Conservation (phyloP, 2,113 vertebrate species). For the Nycticebus coucang region DNA sequence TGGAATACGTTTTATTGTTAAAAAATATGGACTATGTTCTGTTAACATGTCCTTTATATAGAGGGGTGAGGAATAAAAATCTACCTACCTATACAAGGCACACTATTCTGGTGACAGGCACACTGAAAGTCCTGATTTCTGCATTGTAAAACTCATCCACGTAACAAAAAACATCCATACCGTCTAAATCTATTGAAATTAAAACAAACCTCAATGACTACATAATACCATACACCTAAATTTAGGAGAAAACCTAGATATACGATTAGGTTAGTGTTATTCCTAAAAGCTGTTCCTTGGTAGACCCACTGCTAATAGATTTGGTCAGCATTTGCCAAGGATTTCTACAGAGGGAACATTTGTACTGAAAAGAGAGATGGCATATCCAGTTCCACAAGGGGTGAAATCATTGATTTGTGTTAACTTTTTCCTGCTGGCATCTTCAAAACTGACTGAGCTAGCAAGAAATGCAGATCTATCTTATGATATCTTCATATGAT, state of each 20-base stretch:
- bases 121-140: too few relatives aligned
- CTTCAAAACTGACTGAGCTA: slow-evolving; percentile 50
- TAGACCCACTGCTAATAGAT: neutral
- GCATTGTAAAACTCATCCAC: too few relatives aligned
- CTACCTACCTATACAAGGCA: too few relatives aligned
- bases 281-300: neutral
- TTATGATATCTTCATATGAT: slow-evolving; percentile 22
- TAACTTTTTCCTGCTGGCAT: slow-evolving; percentile 50
- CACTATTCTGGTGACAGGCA: too few relatives aligned
- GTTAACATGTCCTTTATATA: neutral
- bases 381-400: neutral
- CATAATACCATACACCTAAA: neutral
- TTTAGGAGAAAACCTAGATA: neutral
- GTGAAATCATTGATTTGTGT: slow-evolving; percentile 55
- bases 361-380: slow-evolving; percentile 41
- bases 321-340: neutral
- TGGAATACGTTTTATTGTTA: neutral
- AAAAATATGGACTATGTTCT: neutral
- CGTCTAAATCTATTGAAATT: neutral
- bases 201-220: neutral
- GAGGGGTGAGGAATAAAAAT: too few relatives aligned
- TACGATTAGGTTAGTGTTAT: neutral
- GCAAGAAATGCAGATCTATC: slow-evolving; percentile 31
- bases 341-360: slow-evolving; percentile 27
- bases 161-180: too few relatives aligned